These are phyloP conservation scores for Bostrychus sinensis DNA, from an alignment of 2,113 vertebrate species.

Conservation along the genomic window DNA sequence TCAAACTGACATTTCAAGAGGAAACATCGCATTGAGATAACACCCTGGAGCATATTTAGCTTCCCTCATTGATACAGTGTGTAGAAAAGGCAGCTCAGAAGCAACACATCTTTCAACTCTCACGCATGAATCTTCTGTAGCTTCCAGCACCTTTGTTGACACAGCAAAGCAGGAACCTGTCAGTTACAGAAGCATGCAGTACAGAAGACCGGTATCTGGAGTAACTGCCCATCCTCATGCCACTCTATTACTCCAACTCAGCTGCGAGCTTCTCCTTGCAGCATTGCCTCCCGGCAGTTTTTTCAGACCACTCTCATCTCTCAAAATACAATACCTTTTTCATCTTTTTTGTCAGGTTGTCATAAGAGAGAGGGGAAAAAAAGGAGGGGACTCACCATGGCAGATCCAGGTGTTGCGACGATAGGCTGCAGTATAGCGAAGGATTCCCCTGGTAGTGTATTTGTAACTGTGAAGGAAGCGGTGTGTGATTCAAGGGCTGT, in stretches of 20 bases:
- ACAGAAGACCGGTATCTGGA: slow-evolving; percentile 59
- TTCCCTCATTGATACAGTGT: slow-evolving; percentile 14
- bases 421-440: slow-evolving; percentile 59
- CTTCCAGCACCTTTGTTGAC: slow-evolving; percentile 33
- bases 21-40: slow-evolving; percentile 27
- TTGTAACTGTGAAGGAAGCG: slow-evolving; percentile 55
- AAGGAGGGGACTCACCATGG: slow-evolving; percentile 62
- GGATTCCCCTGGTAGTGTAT: slow-evolving; percentile 73
- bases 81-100: slow-evolving; percentile 17
- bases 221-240: slow-evolving; percentile 56
- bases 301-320: slow-evolving; percentile 33
- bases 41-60: slow-evolving; percentile 42
- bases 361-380: slow-evolving; percentile 43
- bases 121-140: slow-evolving; percentile 31
- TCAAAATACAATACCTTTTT: slow-evolving; percentile 27
- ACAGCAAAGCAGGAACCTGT: slow-evolving; percentile 35
- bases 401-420: slow-evolving; percentile 62
- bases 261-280: slow-evolving; percentile 42
- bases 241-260: slow-evolving; percentile 58
- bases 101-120: slow-evolving; percentile 23
- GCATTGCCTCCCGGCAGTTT: slow-evolving; percentile 44
- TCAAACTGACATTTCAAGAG: slow-evolving; percentile 49
- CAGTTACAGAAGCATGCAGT: slow-evolving; percentile 48
- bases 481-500: slow-evolving; percentile 65
- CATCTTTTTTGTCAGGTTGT: slow-evolving; percentile 63